Evolutionary conservation across 2,113 vertebrate genomes (phyloP).

Genomic region (Rhombomys opimus): DNA sequence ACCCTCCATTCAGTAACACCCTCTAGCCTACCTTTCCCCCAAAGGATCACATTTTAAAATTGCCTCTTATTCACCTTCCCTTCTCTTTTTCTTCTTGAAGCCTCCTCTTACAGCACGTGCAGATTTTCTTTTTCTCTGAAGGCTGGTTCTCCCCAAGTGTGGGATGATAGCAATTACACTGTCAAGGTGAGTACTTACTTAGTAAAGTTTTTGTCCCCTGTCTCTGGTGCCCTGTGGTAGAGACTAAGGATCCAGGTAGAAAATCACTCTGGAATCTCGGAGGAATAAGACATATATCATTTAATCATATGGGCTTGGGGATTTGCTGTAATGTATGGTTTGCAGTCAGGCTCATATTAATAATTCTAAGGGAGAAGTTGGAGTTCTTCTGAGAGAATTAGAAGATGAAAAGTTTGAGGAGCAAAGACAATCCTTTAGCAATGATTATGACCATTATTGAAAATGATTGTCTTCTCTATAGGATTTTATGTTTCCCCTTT

Average conservation of each 20-base stretch:
- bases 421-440: conserved; percentile 46
- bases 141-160: not conserved
- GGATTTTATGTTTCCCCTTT: conserved; percentile 60
- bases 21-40: not conserved
- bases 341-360: not conserved
- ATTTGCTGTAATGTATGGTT: not conserved
- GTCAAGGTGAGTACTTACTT: conserved; percentile 4
- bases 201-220: not conserved
- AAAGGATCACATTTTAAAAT: not conserved
- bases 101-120: not conserved
- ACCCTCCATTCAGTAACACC: not conserved
- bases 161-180: not conserved
- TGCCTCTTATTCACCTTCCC: not conserved
- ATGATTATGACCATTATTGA: conserved; percentile 65
- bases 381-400: conserved; percentile 57
- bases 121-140: conserved; percentile 10
- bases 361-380: conserved; percentile 26
- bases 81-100: not conserved
- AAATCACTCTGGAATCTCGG: conserved; percentile 13
- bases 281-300: conserved; percentile 12
- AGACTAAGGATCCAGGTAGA: not conserved
- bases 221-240: conserved; percentile 10
- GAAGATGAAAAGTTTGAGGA: conserved; percentile 51
- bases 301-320: not conserved
- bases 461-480: conserved; percentile 68